Evolutionary conservation across 2,797 vertebrate species (phyloP), one percentile per base, ranked within the genome.

Genomic region (Pangasius sanitwongsei): DNA sequence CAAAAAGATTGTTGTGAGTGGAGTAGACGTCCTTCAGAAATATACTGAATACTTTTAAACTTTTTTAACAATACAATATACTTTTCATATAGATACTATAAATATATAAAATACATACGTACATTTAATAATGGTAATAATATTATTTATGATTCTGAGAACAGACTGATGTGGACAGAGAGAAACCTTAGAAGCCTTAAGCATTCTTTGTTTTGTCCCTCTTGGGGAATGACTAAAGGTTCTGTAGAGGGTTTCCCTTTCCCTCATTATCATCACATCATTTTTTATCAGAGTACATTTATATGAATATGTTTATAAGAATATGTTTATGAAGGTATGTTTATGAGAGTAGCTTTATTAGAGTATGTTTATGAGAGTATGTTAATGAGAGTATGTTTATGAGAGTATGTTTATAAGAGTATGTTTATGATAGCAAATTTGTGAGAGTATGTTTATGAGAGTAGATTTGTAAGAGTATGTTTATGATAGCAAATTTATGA

Each of bases 1-100:
- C 82, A 89, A 87, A 89, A 67, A 57, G 72, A 13, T 13, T 23
- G 70, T 44, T 74, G 41, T n/a, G 44, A 53, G 44, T 6, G 5
- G 44, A 50, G 74, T 28, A 50, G 13, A 77, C 11, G 25, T 28
- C 74, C 70, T 44, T 48, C 74, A n/a, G 44, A 74, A 41, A 25
- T 44, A 44, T 3, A 74, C 12, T 12, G 4, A 41, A 67, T 67
- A n/a, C n/a, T 6, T 15, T 23, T 16, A 13, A 69, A 69, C 28
- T 31, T 67, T 67, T 63, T 31, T 34, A 41, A 44, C 3, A 74
- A 74, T 25, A 74, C 2, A 41, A 72, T 12, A 44, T 44, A 37
- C 37, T 44, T 20, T 41, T 37, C 4, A 70, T 37, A 37, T 12
- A 70, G 31, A 0, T 70, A 37, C 15, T 70, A 70, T 69, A 4